Conservation (phyloP, 1,140 invertebrate species). For the Brachionus koreanus region DNA sequence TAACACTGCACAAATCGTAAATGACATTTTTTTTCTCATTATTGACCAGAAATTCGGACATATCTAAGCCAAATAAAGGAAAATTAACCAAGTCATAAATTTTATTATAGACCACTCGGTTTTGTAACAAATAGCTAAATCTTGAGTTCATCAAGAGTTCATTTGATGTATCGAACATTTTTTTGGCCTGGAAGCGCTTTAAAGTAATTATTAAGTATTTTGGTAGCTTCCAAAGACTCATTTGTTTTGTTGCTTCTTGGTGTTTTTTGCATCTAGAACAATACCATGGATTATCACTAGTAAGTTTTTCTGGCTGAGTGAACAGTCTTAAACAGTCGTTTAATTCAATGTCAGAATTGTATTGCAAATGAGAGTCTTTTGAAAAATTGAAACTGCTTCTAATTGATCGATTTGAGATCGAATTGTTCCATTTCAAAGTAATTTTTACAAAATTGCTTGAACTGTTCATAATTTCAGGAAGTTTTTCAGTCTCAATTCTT, state of each 20-base stretch:
- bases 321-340: slow-evolving; percentile 61
- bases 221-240: slow-evolving; percentile 59
- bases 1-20: slow-evolving; percentile 41
- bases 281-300: slow-evolving; percentile 62
- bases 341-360: slow-evolving; percentile 52
- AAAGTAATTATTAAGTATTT: slow-evolving; percentile 60
- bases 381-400: neutral
- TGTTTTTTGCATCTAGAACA: slow-evolving; percentile 58
- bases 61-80: neutral
- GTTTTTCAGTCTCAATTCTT: neutral
- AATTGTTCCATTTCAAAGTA: slow-evolving; percentile 24
- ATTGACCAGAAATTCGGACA: neutral
- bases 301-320: slow-evolving; percentile 62
- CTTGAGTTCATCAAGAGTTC: slow-evolving; percentile 14
- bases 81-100: slow-evolving; percentile 8
- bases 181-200: slow-evolving; percentile 61
- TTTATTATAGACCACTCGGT: slow-evolving; percentile 35
- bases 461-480: neutral
- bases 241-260: slow-evolving; percentile 59
- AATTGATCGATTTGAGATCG: neutral
- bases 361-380: neutral
- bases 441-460: neutral
- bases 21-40: neutral
- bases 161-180: neutral
- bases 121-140: slow-evolving; percentile 6